Evolutionary conservation across 92 coral and sea anemone species (phyloP).

Genomic region (Porites evermanni): DNA sequence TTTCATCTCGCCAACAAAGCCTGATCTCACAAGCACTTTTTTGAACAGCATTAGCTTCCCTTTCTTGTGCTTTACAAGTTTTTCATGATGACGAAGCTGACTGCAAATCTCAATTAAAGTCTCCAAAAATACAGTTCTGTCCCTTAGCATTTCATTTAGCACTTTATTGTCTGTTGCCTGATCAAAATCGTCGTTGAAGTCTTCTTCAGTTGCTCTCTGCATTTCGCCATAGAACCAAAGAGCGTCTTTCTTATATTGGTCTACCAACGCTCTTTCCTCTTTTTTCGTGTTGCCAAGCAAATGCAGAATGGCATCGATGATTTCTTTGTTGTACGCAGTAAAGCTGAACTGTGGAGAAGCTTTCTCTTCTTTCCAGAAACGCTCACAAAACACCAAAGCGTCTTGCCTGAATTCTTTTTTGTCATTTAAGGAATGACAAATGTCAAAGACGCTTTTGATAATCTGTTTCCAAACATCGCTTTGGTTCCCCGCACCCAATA

Average conservation of each 20-base stretch:
- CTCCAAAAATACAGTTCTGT: no score
- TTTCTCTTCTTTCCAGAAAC: conserved; percentile 21
- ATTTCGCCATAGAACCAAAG: conserved; percentile 12
- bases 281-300: not conserved
- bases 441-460: conserved; percentile 20
- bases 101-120: no score
- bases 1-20: not conserved
- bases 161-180: not conserved
- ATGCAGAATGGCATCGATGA: not conserved
- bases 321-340: not conserved
- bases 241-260: not conserved
- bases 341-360: not conserved
- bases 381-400: not conserved
- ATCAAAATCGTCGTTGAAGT: not conserved
- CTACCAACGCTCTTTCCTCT: not conserved
- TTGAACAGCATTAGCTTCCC: no score
- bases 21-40: not conserved
- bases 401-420: not conserved
- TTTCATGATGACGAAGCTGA: no score
- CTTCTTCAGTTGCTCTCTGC: not conserved
- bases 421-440: not conserved
- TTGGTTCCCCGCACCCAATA: no score
- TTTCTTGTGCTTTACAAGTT: no score
- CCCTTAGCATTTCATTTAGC: not conserved
- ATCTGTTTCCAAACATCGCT: conserved; percentile 26